A percentile compares a stretch with the other conserved stretches of the same genome.
Evolutionary conservation across 2,888 invertebrate genomes (phyloP).

Genomic region (Nemotelus nigrinus): DNA sequence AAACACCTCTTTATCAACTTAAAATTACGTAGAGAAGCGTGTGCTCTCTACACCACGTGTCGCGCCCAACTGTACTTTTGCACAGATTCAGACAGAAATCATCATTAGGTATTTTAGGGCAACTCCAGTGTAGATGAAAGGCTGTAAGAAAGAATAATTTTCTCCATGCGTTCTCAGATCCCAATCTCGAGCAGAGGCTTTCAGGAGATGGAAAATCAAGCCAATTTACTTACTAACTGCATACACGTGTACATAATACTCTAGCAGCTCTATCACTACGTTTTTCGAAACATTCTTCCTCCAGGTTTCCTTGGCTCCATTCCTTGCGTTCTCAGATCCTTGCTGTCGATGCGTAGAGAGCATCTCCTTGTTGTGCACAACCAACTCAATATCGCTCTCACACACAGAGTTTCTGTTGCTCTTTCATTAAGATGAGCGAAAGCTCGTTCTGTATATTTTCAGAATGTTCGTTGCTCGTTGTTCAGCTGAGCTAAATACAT

Average conservation of each 20-base stretch:
- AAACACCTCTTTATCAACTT: constrained; percentile 38
- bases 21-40: constrained; percentile 51
- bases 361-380: neutral
- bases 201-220: constrained; percentile 16
- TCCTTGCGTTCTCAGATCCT: neutral
- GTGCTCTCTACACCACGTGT: constrained; percentile 56
- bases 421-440: neutral
- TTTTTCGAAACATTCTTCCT: neutral
- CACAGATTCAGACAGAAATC: constrained; percentile 52
- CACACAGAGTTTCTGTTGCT: constrained; percentile 5
- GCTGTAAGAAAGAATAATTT: constrained; percentile 27
- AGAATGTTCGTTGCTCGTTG: neutral
- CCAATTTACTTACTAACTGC: neutral
- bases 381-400: neutral
- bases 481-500: neutral
- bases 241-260: constrained; percentile 13
- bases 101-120: constrained; percentile 34
- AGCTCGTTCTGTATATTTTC: neutral
- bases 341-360: neutral
- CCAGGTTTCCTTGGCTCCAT: no score
- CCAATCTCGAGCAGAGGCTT: constrained; percentile 12
- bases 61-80: constrained; percentile 56
- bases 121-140: constrained; percentile 4
- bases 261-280: neutral
- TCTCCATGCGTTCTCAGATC: constrained; percentile 25